Conservation (phyloP, 2,797 vertebrate genomes). For the Coranthus polyacanthus region DNA sequence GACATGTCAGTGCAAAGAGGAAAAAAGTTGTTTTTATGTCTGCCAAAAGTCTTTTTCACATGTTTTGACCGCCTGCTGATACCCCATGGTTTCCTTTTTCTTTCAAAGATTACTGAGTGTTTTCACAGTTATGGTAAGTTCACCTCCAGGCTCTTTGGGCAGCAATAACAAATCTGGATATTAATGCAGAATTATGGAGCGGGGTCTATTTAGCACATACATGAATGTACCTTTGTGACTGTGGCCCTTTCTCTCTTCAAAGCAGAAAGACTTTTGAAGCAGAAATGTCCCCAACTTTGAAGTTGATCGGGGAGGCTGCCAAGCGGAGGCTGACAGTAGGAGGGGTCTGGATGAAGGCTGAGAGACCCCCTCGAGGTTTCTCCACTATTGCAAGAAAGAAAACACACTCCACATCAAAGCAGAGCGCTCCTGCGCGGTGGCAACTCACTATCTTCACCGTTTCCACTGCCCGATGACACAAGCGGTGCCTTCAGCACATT, state of each 20-base stretch:
- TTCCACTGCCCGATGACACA: neutral
- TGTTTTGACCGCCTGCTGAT: conserved; percentile 4
- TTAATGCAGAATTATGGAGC: conserved; percentile 12
- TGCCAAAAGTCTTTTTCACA: neutral
- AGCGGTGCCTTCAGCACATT: neutral
- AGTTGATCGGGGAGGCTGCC: conserved; percentile 44
- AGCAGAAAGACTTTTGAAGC: conserved; percentile 31
- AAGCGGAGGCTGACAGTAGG: conserved; percentile 36
- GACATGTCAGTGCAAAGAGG: no score
- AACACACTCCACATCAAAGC: conserved; percentile 42
- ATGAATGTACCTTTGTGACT: conserved; percentile 29
- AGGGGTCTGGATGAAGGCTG: conserved; percentile 56
- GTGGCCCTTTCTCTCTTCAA: conserved; percentile 33
- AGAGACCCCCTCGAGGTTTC: conserved; percentile 42
- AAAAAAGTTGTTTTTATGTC: no score
- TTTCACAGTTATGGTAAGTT: conserved; percentile 34
- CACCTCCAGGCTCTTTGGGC: conserved; percentile 22
- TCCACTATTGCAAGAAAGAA: conserved; percentile 19
- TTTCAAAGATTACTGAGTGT: conserved; percentile 6
- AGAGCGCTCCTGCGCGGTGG: neutral
- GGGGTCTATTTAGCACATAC: conserved; percentile 2
- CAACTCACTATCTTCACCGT: conserved; percentile 10
- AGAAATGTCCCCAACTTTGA: conserved; percentile 64
- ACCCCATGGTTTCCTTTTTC: neutral
- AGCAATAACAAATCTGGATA: conserved; percentile 18